phyloP scores from a whole-genome alignment of 2,113 vertebrate species.

The Hucho hucho region DNA sequence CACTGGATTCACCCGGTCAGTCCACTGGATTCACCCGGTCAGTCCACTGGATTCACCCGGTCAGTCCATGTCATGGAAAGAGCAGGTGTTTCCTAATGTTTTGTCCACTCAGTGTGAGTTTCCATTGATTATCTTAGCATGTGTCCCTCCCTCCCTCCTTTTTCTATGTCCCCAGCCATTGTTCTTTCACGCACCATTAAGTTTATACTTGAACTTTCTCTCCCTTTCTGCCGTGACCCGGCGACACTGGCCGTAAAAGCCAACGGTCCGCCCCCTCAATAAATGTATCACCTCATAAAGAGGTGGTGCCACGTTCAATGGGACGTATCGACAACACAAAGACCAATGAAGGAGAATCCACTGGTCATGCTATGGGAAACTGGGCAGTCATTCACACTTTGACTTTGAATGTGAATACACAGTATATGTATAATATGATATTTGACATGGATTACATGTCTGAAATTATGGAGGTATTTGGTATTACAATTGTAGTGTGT shows the following conservation, averaged over 20 bases:
- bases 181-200: slow-evolving; percentile 76
- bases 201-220: slow-evolving; percentile 79
- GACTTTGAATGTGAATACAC: too few species aligned
- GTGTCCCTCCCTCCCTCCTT: slow-evolving; percentile 36
- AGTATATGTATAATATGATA: too few species aligned
- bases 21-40: too few species aligned
- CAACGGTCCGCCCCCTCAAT: slow-evolving; percentile 73
- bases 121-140: slow-evolving; percentile 42
- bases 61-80: too few species aligned
- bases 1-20: too few species aligned
- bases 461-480: too few species aligned
- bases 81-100: too few species aligned
- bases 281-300: slow-evolving; percentile 80
- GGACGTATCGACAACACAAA: slow-evolving; percentile 42
- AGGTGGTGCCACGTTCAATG: slow-evolving; percentile 58
- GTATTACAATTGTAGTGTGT: neutral
- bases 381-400: too few species aligned
- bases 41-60: too few species aligned
- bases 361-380: too few species aligned
- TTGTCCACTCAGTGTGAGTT: neutral
- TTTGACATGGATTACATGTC: too few species aligned
- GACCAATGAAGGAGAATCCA: neutral
- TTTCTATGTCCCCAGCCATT: slow-evolving; percentile 37
- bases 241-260: slow-evolving; percentile 70
- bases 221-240: slow-evolving; percentile 73